Percentiles rank a stretch among this genome's conserved stretches.
phyloP scores from a whole-genome alignment of 2,888 invertebrate species.

The Acrobasis repandana region DNA sequence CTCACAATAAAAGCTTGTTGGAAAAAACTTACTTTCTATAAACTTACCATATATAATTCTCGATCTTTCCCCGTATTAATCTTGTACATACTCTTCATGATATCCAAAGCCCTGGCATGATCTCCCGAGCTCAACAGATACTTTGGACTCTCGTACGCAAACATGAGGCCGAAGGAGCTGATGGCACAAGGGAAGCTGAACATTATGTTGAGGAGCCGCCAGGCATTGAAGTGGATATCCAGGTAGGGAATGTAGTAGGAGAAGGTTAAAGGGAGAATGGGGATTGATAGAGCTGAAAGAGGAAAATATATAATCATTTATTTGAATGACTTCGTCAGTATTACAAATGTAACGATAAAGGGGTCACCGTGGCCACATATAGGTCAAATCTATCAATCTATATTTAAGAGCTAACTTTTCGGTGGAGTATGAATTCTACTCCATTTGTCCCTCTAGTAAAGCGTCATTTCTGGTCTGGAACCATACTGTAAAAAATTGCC shows the following conservation, averaged over 20 bases:
- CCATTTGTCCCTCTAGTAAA: no score
- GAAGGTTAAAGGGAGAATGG: slow-evolving; percentile 78
- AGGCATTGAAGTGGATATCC: slow-evolving; percentile 85
- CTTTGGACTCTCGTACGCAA: slow-evolving; percentile 89
- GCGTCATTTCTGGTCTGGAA: no score
- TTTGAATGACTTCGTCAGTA: no score
- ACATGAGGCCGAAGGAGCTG: slow-evolving; percentile 79
- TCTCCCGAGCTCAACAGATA: slow-evolving; percentile 84
- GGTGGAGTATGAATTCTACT: no score
- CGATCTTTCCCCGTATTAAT: slow-evolving; percentile 56
- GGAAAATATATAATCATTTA: not conserved
- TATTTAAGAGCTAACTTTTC: no score
- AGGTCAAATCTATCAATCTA: no score
- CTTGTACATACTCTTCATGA: slow-evolving; percentile 53
- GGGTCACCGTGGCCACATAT: no score
- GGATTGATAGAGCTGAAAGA: slow-evolving; percentile 19
- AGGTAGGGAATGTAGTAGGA: slow-evolving; percentile 67
- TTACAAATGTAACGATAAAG: no score
- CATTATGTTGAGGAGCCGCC: slow-evolving; percentile 87
- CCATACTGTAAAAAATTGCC: no score
- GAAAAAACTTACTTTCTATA: no score
- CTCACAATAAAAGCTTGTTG: no score
- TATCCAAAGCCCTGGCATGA: slow-evolving; percentile 78
- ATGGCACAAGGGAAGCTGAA: slow-evolving; percentile 84
- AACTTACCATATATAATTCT: slow-evolving; percentile 55